Evolutionary conservation across 2,113 vertebrate genomes (phyloP).

Genomic region (Oreochromis aureus): DNA sequence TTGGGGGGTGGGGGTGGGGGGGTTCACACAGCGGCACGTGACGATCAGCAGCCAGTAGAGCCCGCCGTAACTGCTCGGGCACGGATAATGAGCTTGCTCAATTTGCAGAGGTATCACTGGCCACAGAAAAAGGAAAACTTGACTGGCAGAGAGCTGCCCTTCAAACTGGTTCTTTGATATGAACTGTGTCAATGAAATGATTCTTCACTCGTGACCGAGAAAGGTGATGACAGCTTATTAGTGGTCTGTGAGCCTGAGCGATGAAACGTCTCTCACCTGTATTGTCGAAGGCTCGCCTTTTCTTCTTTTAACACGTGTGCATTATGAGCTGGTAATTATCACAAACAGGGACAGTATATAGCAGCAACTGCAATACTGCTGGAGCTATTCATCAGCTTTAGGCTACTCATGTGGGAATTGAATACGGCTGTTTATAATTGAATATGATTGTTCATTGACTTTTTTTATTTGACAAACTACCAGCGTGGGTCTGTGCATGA

Average conservation of each 20-base stretch:
- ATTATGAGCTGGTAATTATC: fast-evolving
- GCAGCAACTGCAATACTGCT: fast-evolving
- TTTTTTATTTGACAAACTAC: background rate
- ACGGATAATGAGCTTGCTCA: conserved; percentile 1
- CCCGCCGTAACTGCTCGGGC: background rate
- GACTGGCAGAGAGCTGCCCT: background rate
- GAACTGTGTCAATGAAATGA: background rate
- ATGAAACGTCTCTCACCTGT: background rate
- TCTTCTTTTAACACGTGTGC: background rate
- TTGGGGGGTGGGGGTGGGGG: background rate
- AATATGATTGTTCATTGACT: background rate
- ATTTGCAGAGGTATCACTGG: background rate
- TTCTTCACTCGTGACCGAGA: background rate
- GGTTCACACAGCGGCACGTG: background rate
- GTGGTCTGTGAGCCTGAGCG: background rate
- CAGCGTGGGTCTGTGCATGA: background rate
- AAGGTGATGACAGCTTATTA: background rate
- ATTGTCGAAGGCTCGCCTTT: background rate
- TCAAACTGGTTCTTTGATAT: background rate
- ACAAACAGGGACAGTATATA: background rate
- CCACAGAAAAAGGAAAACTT: background rate
- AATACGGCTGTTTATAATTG: background rate
- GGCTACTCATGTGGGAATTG: background rate
- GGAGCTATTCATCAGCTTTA: background rate
- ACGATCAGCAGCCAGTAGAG: background rate